phyloP scores from a whole-genome alignment of 2,888 invertebrate species.

The Nemotelus pantherinus region DNA sequence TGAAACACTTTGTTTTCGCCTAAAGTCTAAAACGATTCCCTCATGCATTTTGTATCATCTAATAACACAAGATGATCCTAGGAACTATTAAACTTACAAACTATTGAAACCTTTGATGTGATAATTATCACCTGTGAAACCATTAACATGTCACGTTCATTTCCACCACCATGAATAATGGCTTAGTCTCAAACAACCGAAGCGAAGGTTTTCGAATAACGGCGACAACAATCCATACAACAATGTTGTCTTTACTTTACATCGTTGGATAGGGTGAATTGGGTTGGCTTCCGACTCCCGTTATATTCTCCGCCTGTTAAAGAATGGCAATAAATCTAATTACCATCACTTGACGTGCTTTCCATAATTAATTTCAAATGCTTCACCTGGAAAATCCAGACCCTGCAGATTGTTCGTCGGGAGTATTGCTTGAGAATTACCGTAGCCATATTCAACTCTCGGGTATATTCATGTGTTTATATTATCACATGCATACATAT shows the following conservation, averaged over 20 bases:
- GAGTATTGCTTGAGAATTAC: too few relatives aligned
- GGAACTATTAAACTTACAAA: background rate
- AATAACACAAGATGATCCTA: too few relatives aligned
- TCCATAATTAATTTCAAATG: conserved; percentile 42
- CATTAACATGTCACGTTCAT: conserved; percentile 36
- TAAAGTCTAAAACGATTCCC: too few relatives aligned
- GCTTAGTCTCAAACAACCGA: background rate
- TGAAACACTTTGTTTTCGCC: too few relatives aligned
- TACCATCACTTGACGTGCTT: conserved; percentile 39
- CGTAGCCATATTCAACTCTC: too few relatives aligned
- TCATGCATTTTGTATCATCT: too few relatives aligned
- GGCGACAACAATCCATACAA: background rate
- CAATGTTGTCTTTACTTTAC: too few relatives aligned
- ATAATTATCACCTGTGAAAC: conserved; percentile 32
- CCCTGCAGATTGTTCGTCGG: conserved; percentile 3
- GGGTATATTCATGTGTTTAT: too few relatives aligned
- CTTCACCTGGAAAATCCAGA: conserved; percentile 30
- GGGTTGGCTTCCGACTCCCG: background rate
- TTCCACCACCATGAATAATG: background rate
- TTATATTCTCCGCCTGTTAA: background rate
- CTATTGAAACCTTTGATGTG: conserved; percentile 6
- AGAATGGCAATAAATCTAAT: conserved; percentile 39
- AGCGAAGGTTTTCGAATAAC: background rate
- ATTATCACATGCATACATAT: too few relatives aligned
- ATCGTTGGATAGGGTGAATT: too few relatives aligned